Evolutionary conservation across 37 sponge, comb jelly and placozoan species (phyloP), one percentile per base, ranked within the genome.

Genomic region (Chondrilla cf. caribensis): DNA sequence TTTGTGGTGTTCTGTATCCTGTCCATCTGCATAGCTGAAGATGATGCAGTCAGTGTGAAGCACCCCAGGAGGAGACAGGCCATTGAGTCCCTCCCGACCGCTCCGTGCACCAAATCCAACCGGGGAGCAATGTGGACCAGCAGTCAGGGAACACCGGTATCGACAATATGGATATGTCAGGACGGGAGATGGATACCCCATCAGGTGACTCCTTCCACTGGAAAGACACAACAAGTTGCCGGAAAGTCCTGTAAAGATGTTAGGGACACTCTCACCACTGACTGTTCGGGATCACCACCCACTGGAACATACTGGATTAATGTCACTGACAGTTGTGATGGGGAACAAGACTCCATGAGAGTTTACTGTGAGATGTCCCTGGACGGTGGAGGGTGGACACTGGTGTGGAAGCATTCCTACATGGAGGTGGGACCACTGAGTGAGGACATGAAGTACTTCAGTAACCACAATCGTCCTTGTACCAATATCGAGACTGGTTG

Each of bases 351-450:
- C 9, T 47, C 51, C 51, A 47, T 47, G 9, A 47, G 60, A 64
- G 62, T 58, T 19, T 60, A 80, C 38, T 80, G 81, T 60, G 81
- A 80, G 37, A 80, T 80, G 62, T 29, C 11, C 21, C 21, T 60
- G 60, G 65, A 80, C 60, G 81, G 81, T 26, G 81, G 81, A 36
- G 81, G 81, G 25, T 80, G 81, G 81, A 80, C 81, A 22, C 36
- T 80, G 33, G 81, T 80, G 24, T 80, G 81, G 81, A 58, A 80
- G 39, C 81, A 80, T 42, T 80, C 81, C 22, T 80, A 80, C 81
- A 60, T 80, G 81, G 81, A 80, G 39, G 62, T 60, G 21, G 21
- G n/a, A 26, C 81, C 81, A 2, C 81, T 80, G 64, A 60, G 40
- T 36, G 58, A 58, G 21, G 39, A 25, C 65, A 80, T 80, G 81